phyloP scores from a whole-genome alignment of 2,113 vertebrate genomes.

The Corythornis madagascariensis region DNA sequence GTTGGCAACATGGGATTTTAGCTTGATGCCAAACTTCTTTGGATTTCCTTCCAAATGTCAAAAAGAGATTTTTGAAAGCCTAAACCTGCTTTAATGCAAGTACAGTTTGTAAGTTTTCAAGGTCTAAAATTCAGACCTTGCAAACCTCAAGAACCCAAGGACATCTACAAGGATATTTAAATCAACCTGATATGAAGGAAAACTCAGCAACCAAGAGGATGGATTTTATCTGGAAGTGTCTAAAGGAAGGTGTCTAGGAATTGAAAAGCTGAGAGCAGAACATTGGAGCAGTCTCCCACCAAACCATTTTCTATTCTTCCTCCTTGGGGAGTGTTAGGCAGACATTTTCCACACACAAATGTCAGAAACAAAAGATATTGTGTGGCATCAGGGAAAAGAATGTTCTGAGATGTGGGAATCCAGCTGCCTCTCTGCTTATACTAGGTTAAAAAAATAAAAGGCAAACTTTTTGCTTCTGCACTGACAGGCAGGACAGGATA shows the following conservation, averaged over 20 bases:
- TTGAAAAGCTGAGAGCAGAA: neutral
- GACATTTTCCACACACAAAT: neutral
- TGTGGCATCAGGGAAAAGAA: neutral
- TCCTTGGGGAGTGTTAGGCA: neutral
- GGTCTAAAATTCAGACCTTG: neutral
- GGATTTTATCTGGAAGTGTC: neutral
- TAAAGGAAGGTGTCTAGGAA: neutral
- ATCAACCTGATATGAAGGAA: neutral
- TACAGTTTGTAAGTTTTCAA: neutral
- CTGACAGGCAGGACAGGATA: neutral
- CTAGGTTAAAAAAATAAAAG: neutral
- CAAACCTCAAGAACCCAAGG: neutral
- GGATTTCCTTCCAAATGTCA: neutral
- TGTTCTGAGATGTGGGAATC: neutral
- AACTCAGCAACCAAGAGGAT: neutral
- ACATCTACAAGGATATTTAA: neutral
- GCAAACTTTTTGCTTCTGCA: neutral
- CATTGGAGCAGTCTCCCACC: neutral
- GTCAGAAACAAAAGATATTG: neutral
- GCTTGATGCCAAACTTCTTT: neutral
- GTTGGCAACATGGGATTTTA: neutral
- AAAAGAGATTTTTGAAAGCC: neutral
- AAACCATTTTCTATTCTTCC: neutral
- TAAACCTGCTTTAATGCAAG: neutral
- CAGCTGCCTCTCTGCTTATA: neutral